Evolutionary conservation across 2,888 invertebrate species (phyloP), one percentile per base, ranked within the genome.

Genomic region (Drosophila diplacantha): DNA sequence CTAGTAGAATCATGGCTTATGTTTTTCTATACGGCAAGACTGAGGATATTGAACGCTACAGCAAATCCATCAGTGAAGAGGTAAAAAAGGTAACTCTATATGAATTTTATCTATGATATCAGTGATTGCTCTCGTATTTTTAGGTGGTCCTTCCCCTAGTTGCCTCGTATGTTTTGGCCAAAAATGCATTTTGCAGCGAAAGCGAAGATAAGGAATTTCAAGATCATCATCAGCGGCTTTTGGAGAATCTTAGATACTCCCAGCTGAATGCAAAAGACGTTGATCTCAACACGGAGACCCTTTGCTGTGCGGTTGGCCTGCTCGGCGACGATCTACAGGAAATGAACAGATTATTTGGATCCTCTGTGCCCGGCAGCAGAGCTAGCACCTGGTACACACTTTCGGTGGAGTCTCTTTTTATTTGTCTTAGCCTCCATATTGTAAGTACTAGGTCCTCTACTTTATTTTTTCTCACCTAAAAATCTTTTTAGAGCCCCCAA

Each of bases 301-400:
- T 86, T 5, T 77, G 72, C 29, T 29, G 54, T n/a, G 52, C 51
- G 1, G 62, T 81, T 22, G 69, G 64, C 4, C 52, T 75, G 12
- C 56, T 86, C 31, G 67, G 72, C 31, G 87, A 87, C 58, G 87
- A 87, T 59, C 71, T 71, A 5, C 43, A 37, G 4, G 76, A 82
- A 37, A 56, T 80, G 32, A 31, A 46, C 0, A 51, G 60, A 3
- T 54, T 84, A 7, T 77, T 85, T 46, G 75, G 74, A 8, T 72
- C 72, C 7, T 72, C 75, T 22, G 68, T 72, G 16, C 46, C 70
- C 9, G 74, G 70, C 32, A 69, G 67, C 22, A 59, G 54, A 9
- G 8, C 22, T 11, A 50, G 70, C 3, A 55, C 49, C 22, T 80
- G 87, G 78, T 82, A 70, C 54, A 70, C 77, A 49, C 63, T 86